Evolutionary conservation across 2,113 vertebrate genomes (phyloP).

Genomic region (Pseudois nayaur): DNA sequence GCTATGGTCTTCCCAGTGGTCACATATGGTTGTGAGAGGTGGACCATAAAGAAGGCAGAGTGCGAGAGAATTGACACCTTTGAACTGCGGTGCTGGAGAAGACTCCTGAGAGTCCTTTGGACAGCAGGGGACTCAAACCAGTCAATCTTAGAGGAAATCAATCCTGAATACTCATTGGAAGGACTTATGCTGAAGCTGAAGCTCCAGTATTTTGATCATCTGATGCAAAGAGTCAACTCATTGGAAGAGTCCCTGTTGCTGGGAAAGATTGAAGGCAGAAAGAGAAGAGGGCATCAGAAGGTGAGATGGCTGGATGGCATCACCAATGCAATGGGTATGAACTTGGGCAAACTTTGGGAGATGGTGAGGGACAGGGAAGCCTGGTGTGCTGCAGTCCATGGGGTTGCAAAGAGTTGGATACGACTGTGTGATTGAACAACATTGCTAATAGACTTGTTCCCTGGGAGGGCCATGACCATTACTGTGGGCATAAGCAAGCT

Average conservation of each 20-base stretch:
- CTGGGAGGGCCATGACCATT: background rate
- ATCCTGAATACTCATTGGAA: background rate
- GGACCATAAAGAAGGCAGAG: background rate
- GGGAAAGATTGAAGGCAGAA: background rate
- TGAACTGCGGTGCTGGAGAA: accelerated
- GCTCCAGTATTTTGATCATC: background rate
- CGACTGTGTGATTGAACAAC: background rate
- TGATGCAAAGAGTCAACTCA: accelerated
- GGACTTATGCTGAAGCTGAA: background rate
- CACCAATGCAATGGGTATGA: background rate
- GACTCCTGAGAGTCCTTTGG: background rate
- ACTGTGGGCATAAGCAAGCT: background rate
- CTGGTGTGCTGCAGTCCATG: background rate
- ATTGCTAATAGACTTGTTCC: background rate
- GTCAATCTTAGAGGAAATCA: background rate
- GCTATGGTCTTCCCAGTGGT: background rate
- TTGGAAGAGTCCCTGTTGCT: background rate
- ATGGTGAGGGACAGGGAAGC: background rate
- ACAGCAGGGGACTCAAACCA: background rate
- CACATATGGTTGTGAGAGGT: background rate
- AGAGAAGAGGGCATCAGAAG: background rate
- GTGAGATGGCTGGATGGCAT: background rate
- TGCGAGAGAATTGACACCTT: background rate
- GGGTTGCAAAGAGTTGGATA: background rate
- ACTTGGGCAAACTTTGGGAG: background rate